Evolutionary conservation across 2,888 invertebrate genomes (phyloP).

Genomic region (Kuschelorhynchus macadamiae): DNA sequence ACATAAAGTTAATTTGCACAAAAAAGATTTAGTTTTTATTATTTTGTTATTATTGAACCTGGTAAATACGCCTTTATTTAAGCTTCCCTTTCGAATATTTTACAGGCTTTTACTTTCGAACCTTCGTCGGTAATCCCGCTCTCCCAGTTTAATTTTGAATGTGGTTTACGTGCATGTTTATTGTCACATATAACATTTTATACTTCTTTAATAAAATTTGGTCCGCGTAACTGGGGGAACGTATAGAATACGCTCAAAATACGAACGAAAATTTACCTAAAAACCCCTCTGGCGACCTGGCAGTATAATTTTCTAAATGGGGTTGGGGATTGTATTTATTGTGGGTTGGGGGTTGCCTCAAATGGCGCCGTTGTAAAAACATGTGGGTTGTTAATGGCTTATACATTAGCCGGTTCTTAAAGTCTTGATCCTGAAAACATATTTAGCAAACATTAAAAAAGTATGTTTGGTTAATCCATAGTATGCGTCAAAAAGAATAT

Average conservation of each 20-base stretch:
- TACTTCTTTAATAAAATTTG: slow-evolving; percentile 51
- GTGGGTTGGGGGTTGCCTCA: slow-evolving; percentile 42
- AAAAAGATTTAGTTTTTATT: too few relatives aligned
- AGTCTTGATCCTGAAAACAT: too few relatives aligned
- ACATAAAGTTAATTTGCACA: too few relatives aligned
- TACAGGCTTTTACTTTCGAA: slow-evolving; percentile 58
- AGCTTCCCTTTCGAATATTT: slow-evolving; percentile 51
- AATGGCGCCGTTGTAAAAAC: slow-evolving; percentile 29
- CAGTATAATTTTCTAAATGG: slow-evolving; percentile 47
- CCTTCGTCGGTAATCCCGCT: slow-evolving; percentile 57
- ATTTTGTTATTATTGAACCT: slow-evolving; percentile 17
- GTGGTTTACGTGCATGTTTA: slow-evolving; percentile 55
- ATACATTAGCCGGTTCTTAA: not conserved
- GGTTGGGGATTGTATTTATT: slow-evolving; percentile 43
- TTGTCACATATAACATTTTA: slow-evolving; percentile 52
- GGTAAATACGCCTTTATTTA: slow-evolving; percentile 27
- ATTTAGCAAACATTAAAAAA: too few relatives aligned
- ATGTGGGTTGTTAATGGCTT: slow-evolving; percentile 17
- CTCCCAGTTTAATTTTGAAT: slow-evolving; percentile 62
- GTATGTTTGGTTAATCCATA: too few relatives aligned
- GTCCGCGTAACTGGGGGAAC: slow-evolving; percentile 33
- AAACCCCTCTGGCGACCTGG: slow-evolving; percentile 43
- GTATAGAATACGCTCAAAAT: slow-evolving; percentile 44
- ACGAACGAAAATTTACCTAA: slow-evolving; percentile 40
- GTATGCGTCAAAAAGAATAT: too few relatives aligned